Evolutionary conservation across 2,113 vertebrate species (phyloP), one percentile per base, ranked within the genome.

Genomic region (Actenoides hombroni): DNA sequence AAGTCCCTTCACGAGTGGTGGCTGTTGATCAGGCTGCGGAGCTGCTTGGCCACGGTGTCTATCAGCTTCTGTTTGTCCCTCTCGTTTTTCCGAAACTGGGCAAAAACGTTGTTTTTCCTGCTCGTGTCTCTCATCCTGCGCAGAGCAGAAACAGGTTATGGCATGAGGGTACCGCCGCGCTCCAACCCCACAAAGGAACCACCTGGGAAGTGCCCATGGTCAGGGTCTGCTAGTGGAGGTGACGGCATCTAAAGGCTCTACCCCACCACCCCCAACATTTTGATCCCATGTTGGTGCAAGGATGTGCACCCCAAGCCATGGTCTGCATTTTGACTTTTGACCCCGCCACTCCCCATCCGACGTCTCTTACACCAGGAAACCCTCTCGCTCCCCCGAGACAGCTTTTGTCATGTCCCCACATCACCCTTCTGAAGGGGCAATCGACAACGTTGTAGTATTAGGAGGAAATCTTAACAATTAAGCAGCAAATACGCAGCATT

Each of bases 31-130:
- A 99, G 98, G 97, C 98, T 97, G 11, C 99, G 98, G 17, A 99
- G 98, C 97, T 99, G 99, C 86, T 99, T 99, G 97, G 99, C 98
- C 97, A 99, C 98, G 5, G 99, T 97, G 96, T 99, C 99, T 31
- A 99, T 99, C 90, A 99, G 96, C 88, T 98, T 99, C 98, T 99
- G 99, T 77, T 99, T 98, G 98, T 99, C 99, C n/a, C 99, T 86
- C 92, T 99, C 99, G 5, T 99, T 99, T 88, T 99, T 99, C 95
- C 99, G 98, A 96, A 99, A 99, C 92, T 99, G 99, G 46, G 99
- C 98, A 44, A 99, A 99, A 94, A 99, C 98, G 78, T 98, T 98
- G 98, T 99, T 99, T 96, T 99, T 99, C 80, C 99, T 97, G 97
- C 99, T 99, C 9, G 98, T 98, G 97, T 99, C 99, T 88, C 97